phyloP scores from a whole-genome alignment of 1,140 invertebrate species.

The Drosophila watanabei region DNA sequence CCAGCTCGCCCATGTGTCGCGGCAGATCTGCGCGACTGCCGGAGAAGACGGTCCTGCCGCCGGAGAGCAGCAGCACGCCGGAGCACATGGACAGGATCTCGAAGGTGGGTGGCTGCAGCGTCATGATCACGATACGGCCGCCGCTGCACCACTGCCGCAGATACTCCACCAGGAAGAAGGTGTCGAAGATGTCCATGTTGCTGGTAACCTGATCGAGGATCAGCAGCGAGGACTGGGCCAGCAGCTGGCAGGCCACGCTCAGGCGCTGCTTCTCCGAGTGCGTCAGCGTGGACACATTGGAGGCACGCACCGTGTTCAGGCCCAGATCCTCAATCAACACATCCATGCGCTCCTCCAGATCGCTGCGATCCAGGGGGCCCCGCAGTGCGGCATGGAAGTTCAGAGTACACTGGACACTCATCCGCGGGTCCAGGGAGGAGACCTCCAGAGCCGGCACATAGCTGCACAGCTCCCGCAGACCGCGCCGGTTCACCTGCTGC shows the following conservation, averaged over 20 bases:
- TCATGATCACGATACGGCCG: slow-evolving; percentile 95
- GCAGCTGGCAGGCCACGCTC: slow-evolving; percentile 94
- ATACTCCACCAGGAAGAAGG: slow-evolving; percentile 97
- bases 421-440: slow-evolving; percentile 87
- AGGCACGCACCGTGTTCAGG: slow-evolving; percentile 93
- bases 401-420: slow-evolving; percentile 93
- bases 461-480: slow-evolving; percentile 88
- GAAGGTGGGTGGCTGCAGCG: slow-evolving; percentile 96
- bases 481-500: slow-evolving; percentile 90
- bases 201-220: slow-evolving; percentile 95
- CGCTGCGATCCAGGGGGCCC: slow-evolving; percentile 88
- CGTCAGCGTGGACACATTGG: slow-evolving; percentile 92
- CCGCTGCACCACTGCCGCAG: slow-evolving; percentile 96
- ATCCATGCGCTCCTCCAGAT: slow-evolving; percentile 91
- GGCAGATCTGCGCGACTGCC: slow-evolving; percentile 95
- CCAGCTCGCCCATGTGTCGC: slow-evolving; percentile 96
- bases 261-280: slow-evolving; percentile 94
- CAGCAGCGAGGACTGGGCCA: slow-evolving; percentile 93
- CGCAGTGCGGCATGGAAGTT: slow-evolving; percentile 92
- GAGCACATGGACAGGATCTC: slow-evolving; percentile 98
- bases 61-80: slow-evolving; percentile 93
- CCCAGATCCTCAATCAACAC: slow-evolving; percentile 95
- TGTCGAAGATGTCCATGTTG: slow-evolving; percentile 98
- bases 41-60: slow-evolving; percentile 95
- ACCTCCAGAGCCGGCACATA: slow-evolving; percentile 82